Base-by-base conservation (phyloP, 2,888 invertebrate genomes). In the Dromius quadrimaculatus region DNA sequence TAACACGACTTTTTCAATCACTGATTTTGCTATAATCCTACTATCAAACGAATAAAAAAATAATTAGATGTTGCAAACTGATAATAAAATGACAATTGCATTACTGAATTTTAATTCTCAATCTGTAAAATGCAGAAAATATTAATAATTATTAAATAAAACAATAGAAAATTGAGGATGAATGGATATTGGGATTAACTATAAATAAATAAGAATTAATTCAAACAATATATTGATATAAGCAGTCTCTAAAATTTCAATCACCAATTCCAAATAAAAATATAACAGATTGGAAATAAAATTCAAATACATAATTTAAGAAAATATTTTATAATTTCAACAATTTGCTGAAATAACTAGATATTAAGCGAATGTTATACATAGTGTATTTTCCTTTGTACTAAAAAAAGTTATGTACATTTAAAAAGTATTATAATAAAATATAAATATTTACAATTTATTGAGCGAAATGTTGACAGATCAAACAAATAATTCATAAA, bases 31-130 rank as follows among this genome's bases (percentile, higher is more conserved):
- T 59, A 66, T 32, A 38, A 22, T 36, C 11, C 28, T 5, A 28
- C 28, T 28, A 8, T 32, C 22, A 63, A 43, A 63, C 28, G 15
- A 63, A 28, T 45, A 17, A 63, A 45, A 15, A 5, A 23, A 45
- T 54, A 13, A 15, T 28, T 45, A 63, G 45, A 63, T 63, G 63
- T 63, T 63, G 63, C 63, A 63, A 63, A 63, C 63, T 45, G 63
- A 63, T 45, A 15, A 43, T 45, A 63, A 38, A 38, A 15, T 36
- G 15, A 15, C 36, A 62, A 23, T 20, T 41, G 13, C 17, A 22
- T 5, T 5, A 45, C n/a, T 45, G 45, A 45, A 45, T 45, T 45
- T 13, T 54, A 13, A 28, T 54, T 54, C 28, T 54, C 50, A 54
- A 54, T 54, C 50, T 54, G 50, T 9, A 54, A 23, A 54, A 22